Conservation (phyloP, 2,888 invertebrate genomes). For the Ormyrus rosae region DNA sequence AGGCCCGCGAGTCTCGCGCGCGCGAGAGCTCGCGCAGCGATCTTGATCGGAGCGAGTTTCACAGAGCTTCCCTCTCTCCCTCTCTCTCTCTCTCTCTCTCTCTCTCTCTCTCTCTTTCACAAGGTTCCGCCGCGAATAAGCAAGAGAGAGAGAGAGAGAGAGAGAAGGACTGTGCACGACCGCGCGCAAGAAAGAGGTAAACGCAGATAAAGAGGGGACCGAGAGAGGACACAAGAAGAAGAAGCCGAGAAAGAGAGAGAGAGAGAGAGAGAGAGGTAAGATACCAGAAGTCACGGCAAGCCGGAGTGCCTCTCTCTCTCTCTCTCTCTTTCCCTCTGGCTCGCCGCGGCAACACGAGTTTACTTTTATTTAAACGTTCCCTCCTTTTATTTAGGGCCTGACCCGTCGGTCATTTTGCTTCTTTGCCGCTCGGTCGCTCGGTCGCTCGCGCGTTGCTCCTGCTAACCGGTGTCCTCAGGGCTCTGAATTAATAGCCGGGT, state of each 20-base stretch:
- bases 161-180: neutral
- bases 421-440: conserved; percentile 62
- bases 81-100: conserved; percentile 15
- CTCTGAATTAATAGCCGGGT: conserved; percentile 72
- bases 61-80: conserved; percentile 15
- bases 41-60: conserved; percentile 56
- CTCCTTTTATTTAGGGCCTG: conserved; percentile 74
- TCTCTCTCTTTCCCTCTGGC: conserved; percentile 25
- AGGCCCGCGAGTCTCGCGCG: conserved; percentile 37
- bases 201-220: conserved; percentile 44
- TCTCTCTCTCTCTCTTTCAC: conserved; percentile 19
- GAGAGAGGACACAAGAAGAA: conserved; percentile 15
- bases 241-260: conserved; percentile 3
- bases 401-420: conserved; percentile 71
- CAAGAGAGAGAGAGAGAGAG: neutral
- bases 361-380: conserved; percentile 75
- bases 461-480: conserved; percentile 68
- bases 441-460: conserved; percentile 49
- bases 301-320: conserved; percentile 30
- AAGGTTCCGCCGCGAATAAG: conserved; percentile 27
- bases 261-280: neutral
- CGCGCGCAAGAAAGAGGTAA: conserved; percentile 42
- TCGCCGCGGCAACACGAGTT: conserved; percentile 71
- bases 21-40: conserved; percentile 35
- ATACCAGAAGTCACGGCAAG: conserved; percentile 38